Percentiles rank a stretch among this genome's conserved stretches.
Conservation (phyloP, 2,888 invertebrate genomes). For the Aphidius colemani region DNA sequence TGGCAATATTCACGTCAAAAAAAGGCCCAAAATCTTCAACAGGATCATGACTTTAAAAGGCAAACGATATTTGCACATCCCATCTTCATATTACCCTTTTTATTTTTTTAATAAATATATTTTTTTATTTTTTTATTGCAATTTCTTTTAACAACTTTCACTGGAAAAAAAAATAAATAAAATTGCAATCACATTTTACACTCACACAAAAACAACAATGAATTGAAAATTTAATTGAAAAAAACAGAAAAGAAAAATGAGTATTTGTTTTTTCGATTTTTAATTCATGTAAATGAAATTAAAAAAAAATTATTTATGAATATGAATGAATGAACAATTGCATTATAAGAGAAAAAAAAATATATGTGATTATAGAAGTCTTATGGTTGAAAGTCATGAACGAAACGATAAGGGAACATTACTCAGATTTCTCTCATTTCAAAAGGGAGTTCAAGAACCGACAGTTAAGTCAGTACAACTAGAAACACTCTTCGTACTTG, state of each 20-base stretch:
- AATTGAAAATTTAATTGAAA: no score
- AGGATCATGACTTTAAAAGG: slow-evolving; percentile 24
- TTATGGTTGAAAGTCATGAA: slow-evolving; percentile 7
- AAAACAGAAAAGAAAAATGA: no score
- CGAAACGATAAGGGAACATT: slow-evolving; percentile 9
- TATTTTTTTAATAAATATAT: slow-evolving; percentile 10
- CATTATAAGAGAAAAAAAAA: background rate
- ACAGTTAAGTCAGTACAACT: no score
- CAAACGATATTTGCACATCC: slow-evolving; percentile 9
- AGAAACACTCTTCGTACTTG: no score
- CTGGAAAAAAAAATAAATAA: background rate
- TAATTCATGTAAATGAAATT: no score
- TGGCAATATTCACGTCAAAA: slow-evolving; percentile 18
- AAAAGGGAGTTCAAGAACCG: slow-evolving; percentile 7
- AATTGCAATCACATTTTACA: no score
- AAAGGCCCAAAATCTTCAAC: background rate
- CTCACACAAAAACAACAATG: no score
- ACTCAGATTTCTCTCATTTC: background rate
- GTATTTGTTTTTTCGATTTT: no score
- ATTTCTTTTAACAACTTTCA: background rate
- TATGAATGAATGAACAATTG: no score
- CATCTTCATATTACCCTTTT: background rate
- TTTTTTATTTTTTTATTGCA: background rate
- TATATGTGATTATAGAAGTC: background rate
- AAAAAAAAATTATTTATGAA: no score